Evolutionary conservation across 2,888 invertebrate genomes (phyloP), one percentile per base, ranked within the genome.

Genomic region (Catonia carolina): DNA sequence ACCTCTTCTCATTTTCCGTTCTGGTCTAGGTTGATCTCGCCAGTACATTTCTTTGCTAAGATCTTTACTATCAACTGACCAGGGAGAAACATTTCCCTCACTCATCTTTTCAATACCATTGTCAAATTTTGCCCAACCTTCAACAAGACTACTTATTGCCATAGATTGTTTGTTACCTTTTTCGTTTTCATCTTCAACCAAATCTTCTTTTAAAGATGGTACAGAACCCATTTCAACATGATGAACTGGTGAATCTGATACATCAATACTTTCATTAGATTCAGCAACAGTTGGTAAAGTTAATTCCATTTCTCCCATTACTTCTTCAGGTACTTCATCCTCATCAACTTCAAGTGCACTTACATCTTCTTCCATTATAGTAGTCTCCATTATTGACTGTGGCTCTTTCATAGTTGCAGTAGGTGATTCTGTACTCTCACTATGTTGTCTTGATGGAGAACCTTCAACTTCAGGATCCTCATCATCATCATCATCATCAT

Each of bases 101-200:
- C 61, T 62, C 7, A 59, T 50, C 45, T 60, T 60, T 52, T 62
- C 62, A 7, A 41, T 39, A 8, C 42, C 58, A 33, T 47, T 77
- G 59, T 81, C 81, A 62, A 81, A 81, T 39, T 79, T 77, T 7
- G 80, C 81, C 81, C 81, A 81, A 18, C 53, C 57, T 42, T 58
- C 58, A 42, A 39, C 55, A 37, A 57, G 17, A 36, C 49, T 58
- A n/a, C 62, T 65, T 22, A 42, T 52, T 15, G 65, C 65, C 23
- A 63, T 56, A 18, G 67, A 65, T 51, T 67, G 66, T 20, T 62
- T 66, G 74, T 67, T 66, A 65, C 66, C 68, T 31, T 70, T 69
- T 3, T 64, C 64, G 2, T 42, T 22, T 22, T 27, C 5, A 18
- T 67, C 65, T 52, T 67, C 66, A 4, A 64, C 64, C 8, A 69